Conservation (phyloP, 1,140 invertebrate species). For the Drosophila santomea region DNA sequence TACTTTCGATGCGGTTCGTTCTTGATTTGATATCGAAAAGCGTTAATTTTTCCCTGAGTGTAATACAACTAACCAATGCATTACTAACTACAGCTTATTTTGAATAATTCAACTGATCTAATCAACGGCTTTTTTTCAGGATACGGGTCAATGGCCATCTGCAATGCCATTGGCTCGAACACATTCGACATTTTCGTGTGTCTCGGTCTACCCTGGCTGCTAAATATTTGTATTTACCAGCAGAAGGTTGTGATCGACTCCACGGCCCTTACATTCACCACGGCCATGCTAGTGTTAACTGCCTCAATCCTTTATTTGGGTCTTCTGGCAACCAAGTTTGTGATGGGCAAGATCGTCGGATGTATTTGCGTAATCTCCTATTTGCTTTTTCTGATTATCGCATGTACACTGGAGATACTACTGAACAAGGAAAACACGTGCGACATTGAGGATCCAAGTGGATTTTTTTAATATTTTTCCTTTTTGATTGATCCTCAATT, state of each 20-base stretch:
- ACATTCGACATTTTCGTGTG: slow-evolving; percentile 94
- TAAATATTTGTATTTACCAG: slow-evolving; percentile 89
- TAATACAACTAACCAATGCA: too few species aligned
- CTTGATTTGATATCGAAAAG: too few species aligned
- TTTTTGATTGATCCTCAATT: too few species aligned
- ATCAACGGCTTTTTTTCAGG: slow-evolving; percentile 60
- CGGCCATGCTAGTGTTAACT: slow-evolving; percentile 90
- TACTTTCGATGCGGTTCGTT: too few species aligned
- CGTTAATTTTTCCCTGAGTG: too few species aligned
- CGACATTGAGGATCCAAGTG: slow-evolving; percentile 66
- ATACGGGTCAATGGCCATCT: slow-evolving; percentile 93
- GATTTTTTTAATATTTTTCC: background rate
- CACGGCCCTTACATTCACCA: slow-evolving; percentile 90
- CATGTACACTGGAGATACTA: slow-evolving; percentile 91
- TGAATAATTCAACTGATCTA: too few species aligned
- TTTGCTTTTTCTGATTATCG: slow-evolving; percentile 89
- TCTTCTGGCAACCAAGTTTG: slow-evolving; percentile 73
- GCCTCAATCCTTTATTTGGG: slow-evolving; percentile 89
- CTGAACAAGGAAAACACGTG: slow-evolving; percentile 89
- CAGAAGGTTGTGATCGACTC: slow-evolving; percentile 88
- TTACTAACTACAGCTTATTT: too few species aligned
- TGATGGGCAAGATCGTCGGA: slow-evolving; percentile 90
- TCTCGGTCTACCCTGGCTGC: slow-evolving; percentile 92
- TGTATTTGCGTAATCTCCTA: slow-evolving; percentile 90
- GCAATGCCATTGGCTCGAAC: slow-evolving; percentile 94